Percentiles rank a stretch among this genome's conserved stretches.
Evolutionary conservation across 2,888 invertebrate species (phyloP).

Genomic region (Seladonia tumulorum): DNA sequence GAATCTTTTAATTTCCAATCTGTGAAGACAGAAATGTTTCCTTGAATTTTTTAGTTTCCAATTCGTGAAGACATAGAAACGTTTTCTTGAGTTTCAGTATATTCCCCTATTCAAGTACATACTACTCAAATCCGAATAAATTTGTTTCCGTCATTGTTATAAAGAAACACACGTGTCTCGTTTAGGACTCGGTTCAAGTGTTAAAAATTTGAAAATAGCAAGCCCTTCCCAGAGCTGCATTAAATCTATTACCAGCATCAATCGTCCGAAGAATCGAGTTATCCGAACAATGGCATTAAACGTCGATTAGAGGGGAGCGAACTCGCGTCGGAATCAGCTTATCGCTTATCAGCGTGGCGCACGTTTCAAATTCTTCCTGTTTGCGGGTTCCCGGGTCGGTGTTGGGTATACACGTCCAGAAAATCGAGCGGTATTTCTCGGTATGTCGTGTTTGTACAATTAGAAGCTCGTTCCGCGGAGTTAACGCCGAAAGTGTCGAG

Average conservation of each 20-base stretch:
- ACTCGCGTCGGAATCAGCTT: background rate
- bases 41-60: too few relatives aligned
- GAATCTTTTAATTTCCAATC: too few relatives aligned
- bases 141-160: too few relatives aligned
- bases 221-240: background rate
- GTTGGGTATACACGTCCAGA: background rate
- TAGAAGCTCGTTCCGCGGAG: background rate
- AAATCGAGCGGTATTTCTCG: background rate
- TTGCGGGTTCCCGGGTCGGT: background rate
- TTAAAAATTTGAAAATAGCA: background rate
- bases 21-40: too few relatives aligned
- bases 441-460: background rate
- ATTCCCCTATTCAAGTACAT: too few relatives aligned
- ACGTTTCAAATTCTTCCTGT: constrained; percentile 21
- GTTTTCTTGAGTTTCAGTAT: too few relatives aligned
- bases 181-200: too few relatives aligned
- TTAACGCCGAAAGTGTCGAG: constrained; percentile 9
- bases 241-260: background rate
- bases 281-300: background rate
- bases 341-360: constrained; percentile 23
- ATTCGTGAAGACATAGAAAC: too few relatives aligned
- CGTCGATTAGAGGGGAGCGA: background rate
- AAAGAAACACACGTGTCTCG: too few relatives aligned
- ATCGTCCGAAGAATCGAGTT: background rate
- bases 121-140: too few relatives aligned